These are phyloP conservation scores for Trichonephila inaurata DNA, from an alignment of 1,140 invertebrate species.

Conservation along the genomic window DNA sequence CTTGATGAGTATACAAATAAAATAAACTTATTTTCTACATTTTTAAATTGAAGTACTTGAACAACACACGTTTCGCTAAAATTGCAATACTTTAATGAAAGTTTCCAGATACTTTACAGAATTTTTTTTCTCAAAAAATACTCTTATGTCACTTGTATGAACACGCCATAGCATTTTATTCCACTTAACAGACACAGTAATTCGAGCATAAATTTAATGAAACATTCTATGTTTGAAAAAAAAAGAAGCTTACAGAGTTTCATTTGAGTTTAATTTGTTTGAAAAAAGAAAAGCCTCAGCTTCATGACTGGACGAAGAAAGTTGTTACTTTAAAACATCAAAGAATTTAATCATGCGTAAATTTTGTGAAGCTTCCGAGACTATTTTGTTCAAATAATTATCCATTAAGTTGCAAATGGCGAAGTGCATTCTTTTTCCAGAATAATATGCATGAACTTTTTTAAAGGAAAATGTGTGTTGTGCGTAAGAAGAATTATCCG, in stretches of 20 bases:
- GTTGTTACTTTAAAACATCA: neutral
- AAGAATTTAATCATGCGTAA: neutral
- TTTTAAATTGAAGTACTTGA: too few relatives aligned
- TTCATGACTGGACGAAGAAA: neutral
- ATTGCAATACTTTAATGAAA: neutral
- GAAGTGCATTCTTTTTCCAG: neutral
- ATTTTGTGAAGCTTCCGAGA: neutral
- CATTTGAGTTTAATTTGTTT: neutral
- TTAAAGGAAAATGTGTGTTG: too few relatives aligned
- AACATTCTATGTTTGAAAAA: neutral
- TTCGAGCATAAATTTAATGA: neutral
- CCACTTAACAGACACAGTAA: neutral
- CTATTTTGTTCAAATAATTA: neutral
- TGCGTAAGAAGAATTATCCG: too few relatives aligned
- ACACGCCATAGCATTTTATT: constrained; percentile 5
- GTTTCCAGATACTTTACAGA: neutral
- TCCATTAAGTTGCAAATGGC: neutral
- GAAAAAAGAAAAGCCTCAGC: too few relatives aligned
- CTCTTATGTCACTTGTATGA: neutral
- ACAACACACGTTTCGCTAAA: neutral
- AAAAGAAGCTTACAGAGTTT: neutral
- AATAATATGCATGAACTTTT: too few relatives aligned
- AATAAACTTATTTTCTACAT: too few relatives aligned
- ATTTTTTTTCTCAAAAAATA: neutral
- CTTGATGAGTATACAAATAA: too few relatives aligned